Evolutionary conservation across 2,888 invertebrate genomes (phyloP).

Genomic region (Sphaerophoria rueppellii): DNA sequence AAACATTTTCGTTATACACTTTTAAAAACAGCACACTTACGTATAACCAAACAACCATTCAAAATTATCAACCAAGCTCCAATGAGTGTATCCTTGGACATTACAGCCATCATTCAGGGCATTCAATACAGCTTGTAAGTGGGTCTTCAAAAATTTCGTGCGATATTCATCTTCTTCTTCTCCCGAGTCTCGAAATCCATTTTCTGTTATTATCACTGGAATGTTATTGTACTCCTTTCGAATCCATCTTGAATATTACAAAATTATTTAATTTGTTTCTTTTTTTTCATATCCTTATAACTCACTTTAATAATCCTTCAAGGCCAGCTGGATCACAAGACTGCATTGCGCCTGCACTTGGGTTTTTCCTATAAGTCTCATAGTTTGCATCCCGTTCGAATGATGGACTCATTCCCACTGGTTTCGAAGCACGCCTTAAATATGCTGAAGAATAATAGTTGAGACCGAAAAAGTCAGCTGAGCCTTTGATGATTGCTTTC

Average conservation of each 20-base stretch:
- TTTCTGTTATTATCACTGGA: constrained; percentile 84
- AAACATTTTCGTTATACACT: not conserved
- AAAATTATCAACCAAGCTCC: constrained; percentile 79
- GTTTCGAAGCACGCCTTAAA: constrained; percentile 72
- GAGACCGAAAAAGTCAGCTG: constrained; percentile 78
- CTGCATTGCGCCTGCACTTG: constrained; percentile 73
- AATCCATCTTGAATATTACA: constrained; percentile 81
- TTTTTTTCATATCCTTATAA: not conserved
- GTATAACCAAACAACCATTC: constrained; percentile 78
- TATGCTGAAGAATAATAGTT: constrained; percentile 78
- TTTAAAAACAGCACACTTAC: constrained; percentile 74
- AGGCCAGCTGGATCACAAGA: constrained; percentile 49
- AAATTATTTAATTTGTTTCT: not conserved
- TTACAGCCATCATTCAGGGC: constrained; percentile 77
- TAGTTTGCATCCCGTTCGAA: constrained; percentile 83
- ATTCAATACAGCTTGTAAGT: constrained; percentile 77
- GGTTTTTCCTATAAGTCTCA: constrained; percentile 73
- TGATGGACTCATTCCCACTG: constrained; percentile 81
- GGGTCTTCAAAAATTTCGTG: constrained; percentile 76
- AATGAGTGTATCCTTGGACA: constrained; percentile 76
- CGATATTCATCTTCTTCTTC: constrained; percentile 81
- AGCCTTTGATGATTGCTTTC: constrained; percentile 75
- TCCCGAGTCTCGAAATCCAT: constrained; percentile 84
- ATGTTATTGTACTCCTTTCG: constrained; percentile 84
- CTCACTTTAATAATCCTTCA: constrained; percentile 60